Percentiles rank a stretch among this genome's conserved stretches.
phyloP scores from a whole-genome alignment of 64 coral and sea anemone species.

The Stichodactyla helianthus region DNA sequence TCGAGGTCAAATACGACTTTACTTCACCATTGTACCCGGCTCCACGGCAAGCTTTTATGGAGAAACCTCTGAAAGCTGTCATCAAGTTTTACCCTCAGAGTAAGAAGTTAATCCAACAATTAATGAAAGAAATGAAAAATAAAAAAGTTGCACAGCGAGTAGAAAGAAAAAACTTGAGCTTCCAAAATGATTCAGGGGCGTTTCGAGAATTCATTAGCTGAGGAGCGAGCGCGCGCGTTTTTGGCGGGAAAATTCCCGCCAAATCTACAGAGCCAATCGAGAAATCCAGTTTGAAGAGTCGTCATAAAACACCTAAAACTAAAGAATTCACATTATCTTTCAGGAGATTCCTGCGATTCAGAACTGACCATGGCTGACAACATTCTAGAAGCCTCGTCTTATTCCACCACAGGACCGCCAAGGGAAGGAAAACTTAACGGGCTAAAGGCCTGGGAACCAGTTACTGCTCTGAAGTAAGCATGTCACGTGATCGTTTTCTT shows the following conservation, averaged over 20 bases:
- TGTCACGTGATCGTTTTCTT: background rate
- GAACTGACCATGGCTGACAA: background rate
- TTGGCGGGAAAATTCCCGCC: too few relatives aligned
- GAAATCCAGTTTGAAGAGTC: background rate
- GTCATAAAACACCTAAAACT: background rate
- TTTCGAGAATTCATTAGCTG: too few relatives aligned
- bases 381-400: background rate
- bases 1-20: background rate
- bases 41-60: background rate
- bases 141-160: too few relatives aligned
- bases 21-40: background rate
- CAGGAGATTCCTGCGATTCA: background rate
- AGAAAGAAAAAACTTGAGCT: too few relatives aligned
- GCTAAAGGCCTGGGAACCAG: constrained; percentile 19
- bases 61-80: background rate
- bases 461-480: background rate
- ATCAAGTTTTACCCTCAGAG: constrained; percentile 15
- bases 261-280: background rate
- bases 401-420: background rate
- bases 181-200: too few relatives aligned
- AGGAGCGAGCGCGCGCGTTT: too few relatives aligned
- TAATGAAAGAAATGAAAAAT: background rate
- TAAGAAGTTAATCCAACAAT: background rate
- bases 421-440: background rate
- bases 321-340: background rate